Base-by-base conservation (phyloP, 2,797 vertebrate species). In the Chrysocyon brachyurus region DNA sequence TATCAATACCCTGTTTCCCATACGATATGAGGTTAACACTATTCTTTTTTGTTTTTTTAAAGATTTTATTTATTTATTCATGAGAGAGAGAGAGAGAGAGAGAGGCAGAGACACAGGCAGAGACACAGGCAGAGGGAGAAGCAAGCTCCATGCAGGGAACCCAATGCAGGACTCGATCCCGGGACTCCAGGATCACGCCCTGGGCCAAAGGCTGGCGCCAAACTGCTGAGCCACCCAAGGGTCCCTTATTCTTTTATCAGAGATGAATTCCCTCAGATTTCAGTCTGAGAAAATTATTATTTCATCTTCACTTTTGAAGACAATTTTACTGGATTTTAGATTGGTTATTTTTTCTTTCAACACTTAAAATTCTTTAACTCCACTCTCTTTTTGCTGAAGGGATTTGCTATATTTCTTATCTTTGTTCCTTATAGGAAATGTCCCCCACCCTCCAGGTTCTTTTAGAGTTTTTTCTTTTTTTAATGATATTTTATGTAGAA, bases 251-350 rank as follows among this genome's bases (percentile, higher is more conserved):
- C n/a, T 59, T 61, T 22, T 82, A 6, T 36, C 72, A 7, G 36
- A 90, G n/a, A 78, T 56, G 28, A 81, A 88, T 72, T 96, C 12
- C 12, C 28, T 82, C 33, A 52, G 3, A 52, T 95, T 91, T 88
- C 90, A 83, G 28, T 73, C 31, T 93, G 63, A n/a, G 16, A 63
- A 79, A 10, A 8, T 31, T 82, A 21, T 59, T 90, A 54, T 79
- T 95, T 75, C 11, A 72, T 11, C 49, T 90, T 66, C 9, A n/a
- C 12, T 63, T 86, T 66, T 64, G 4, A 57, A 73, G 3, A 57
- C 46, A 66, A 82, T 64, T 79, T 93, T 81, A 81, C 12, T 68
- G 14, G 10, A 54, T 54, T 75, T 85, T 61, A 93, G 28, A 36
- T 79, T 90, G 10, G 33, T 75, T 40, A n/a, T 28, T 9, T 59